Evolutionary conservation across 2,113 vertebrate species (phyloP), one percentile per base, ranked within the genome.

Genomic region (Acrocephalus arundinaceus): DNA sequence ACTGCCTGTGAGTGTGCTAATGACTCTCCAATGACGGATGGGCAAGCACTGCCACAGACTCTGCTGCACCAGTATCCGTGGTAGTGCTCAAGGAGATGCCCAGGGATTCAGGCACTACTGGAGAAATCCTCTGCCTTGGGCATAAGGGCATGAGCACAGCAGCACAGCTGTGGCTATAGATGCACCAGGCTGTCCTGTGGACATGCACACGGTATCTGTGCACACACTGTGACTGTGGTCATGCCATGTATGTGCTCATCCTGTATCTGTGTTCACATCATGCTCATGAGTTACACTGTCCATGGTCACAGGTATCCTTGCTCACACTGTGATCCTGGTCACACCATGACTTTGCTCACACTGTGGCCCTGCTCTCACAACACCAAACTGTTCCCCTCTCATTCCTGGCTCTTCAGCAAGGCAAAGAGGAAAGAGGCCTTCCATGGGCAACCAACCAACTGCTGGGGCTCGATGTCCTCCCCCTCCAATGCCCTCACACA

Each of bases 391-490:
- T 19, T 24, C 37, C 58, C 5, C 15, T 8, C 41, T 68, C 2
- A 0, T 49, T 66, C 46, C n/a, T 59, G 49, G 17, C 25, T 92
- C 17, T 57, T 46, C 46, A 46, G 37, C 46, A 41, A 81, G 57
- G 19, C 3, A 4, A 41, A 73, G 51, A 70, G 19, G 46, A 85
- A 81, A 31, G 45, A 68, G 3, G 10, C 7, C 4, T 13, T 72
- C 35, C n/a, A 4, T 5, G 25, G 39, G 46, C 52, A 74, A 21
- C n/a, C 45, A 77, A 33, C 15, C 58, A 85, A 15, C 30, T 70
- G 5, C 4, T 1, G 1, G 16, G 39, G 31, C 28, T 74, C 0
- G 0, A 6, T 2, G 1, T 49, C 45, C 27, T 49, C 59, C 59
- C 25, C 4, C 48, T 45, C 21, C 62, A 72, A 2, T 15, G 19